Conservation (phyloP, 2,113 vertebrate genomes). For the Phocoena phocoena region DNA sequence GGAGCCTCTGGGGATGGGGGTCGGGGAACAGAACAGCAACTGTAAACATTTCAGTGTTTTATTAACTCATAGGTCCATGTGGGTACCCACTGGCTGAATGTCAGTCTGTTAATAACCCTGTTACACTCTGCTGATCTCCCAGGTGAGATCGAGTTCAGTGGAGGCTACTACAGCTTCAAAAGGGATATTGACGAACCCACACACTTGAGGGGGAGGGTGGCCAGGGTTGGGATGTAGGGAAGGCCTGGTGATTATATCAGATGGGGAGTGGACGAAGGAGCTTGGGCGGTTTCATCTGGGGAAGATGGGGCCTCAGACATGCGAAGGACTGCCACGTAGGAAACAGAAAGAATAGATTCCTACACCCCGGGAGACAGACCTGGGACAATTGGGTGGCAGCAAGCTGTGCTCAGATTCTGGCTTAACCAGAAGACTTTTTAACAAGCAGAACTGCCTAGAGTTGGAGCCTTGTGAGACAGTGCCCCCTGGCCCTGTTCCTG, state of each 20-base stretch:
- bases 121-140: background rate
- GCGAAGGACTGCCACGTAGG: background rate
- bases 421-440: background rate
- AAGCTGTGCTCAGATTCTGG: background rate
- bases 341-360: background rate
- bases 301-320: background rate
- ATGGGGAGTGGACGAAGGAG: background rate
- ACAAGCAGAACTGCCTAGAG: background rate
- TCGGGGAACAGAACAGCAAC: background rate
- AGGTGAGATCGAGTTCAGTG: background rate
- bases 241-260: accelerated
- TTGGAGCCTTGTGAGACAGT: background rate
- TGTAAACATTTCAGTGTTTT: background rate
- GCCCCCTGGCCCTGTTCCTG: background rate
- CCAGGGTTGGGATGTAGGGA: background rate
- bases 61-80: background rate
- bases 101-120: too few relatives aligned
- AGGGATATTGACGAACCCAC: background rate
- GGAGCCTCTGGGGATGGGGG: too few relatives aligned
- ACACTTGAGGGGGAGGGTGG: too few relatives aligned
- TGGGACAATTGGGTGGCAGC: background rate
- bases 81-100: background rate
- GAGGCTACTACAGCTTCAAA: background rate
- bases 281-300: background rate
- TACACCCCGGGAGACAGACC: background rate